A percentile compares a stretch with the other conserved stretches of the same genome.
These are phyloP conservation scores for Leptinotarsa rubiginosa DNA, from an alignment of 2,888 invertebrate genomes.

Conservation along the genomic window DNA sequence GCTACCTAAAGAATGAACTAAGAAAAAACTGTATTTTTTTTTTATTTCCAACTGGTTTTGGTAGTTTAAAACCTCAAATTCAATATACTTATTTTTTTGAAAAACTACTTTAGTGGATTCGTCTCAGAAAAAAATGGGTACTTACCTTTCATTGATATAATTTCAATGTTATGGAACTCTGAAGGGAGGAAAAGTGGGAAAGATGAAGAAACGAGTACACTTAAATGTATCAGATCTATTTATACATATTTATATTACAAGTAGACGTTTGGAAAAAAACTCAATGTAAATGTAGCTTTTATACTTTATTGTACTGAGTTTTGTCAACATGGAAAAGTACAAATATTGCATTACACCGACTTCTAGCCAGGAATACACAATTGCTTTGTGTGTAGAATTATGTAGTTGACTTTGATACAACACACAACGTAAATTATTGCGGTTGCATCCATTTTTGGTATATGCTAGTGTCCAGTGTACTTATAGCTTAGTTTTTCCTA, in stretches of 20 bases:
- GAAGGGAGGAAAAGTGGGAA: slow-evolving; percentile 9
- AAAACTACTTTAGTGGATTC: neutral
- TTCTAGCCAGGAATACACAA: slow-evolving; percentile 67
- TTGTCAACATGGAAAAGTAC: slow-evolving; percentile 74
- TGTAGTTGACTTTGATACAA: slow-evolving; percentile 46
- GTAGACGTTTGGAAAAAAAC: slow-evolving; percentile 46
- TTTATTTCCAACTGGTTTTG: too few species aligned
- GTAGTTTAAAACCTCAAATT: too few species aligned
- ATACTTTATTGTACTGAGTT: slow-evolving; percentile 71
- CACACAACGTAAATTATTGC: slow-evolving; percentile 46
- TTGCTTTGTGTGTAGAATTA: slow-evolving; percentile 61
- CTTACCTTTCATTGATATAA: neutral
- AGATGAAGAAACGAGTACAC: slow-evolving; percentile 38
- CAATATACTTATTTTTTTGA: neutral
- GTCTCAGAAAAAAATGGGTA: neutral
- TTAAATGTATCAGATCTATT: slow-evolving; percentile 52
- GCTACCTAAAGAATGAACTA: too few species aligned
- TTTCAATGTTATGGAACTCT: neutral
- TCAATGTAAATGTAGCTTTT: slow-evolving; percentile 61
- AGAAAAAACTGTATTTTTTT: too few species aligned
- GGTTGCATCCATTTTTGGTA: slow-evolving; percentile 49
- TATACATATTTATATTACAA: slow-evolving; percentile 48
- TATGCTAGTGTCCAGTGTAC: slow-evolving; percentile 66
- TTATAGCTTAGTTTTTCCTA: slow-evolving; percentile 52
- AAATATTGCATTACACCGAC: slow-evolving; percentile 73